Evolutionary conservation across 2,113 vertebrate species (phyloP), one percentile per base, ranked within the genome.

Genomic region (Oostethus manadensis): DNA sequence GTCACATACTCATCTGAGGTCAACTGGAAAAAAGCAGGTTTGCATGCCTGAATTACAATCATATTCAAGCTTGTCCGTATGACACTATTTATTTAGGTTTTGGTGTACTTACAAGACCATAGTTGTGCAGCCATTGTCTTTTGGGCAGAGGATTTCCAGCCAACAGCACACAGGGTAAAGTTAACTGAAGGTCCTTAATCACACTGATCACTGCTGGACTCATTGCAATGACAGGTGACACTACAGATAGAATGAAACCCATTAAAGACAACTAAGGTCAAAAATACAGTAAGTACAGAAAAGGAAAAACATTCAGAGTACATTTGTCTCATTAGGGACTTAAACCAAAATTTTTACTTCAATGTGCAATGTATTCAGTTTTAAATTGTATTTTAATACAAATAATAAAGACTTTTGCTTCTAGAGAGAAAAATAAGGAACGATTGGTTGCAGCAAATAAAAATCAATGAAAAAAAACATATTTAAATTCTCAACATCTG

Each of bases 71-170:
- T 51, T 9, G 0, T 21, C 9, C 20, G 58, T 9, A 40, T 21
- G 16, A 14, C 13, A 21, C 17, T 55, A 51, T 26, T 15, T 26
- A 45, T 45, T 22, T 8, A 20, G 0, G 8, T 50, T 1, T 56
- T 0, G 46, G 23, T 35, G 22, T 64, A 47, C 91, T 91, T 84
- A 98, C 96, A 91, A 92, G 70, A 66, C 91, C 87, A 40, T 85
- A 88, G 74, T 94, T 92, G 77, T 94, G 96, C n/a, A 94, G 88
- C 97, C 97, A 99, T 16, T 86, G 91, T 57, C 94, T 91, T 29
- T 94, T 90, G 53, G 97, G 95, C 66, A 98, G 88, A 0, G 97
- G 97, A 78, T 98, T 97, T 56, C 96, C 97, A 77, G 94, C 93
- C 61, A 99, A 68, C 1, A 99, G 74, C 23, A 94, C 83, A 61